Percentiles rank a stretch among this genome's conserved stretches.
These are phyloP conservation scores for Tethea ocularis DNA, from an alignment of 2,888 invertebrate genomes.

Conservation along the genomic window DNA sequence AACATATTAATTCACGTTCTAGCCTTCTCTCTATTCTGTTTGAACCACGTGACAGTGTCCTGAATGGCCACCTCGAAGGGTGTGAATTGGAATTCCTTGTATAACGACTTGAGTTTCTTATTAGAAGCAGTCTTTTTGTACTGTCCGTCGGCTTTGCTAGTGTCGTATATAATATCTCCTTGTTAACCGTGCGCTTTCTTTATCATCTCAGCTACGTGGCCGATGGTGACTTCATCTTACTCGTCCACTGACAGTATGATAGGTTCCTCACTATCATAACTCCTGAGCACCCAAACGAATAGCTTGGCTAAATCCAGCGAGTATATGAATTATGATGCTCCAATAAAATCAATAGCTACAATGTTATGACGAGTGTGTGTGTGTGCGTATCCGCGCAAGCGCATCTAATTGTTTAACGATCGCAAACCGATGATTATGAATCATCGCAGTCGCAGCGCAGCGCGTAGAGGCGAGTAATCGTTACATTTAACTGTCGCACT, in stretches of 20 bases:
- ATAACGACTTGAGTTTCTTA: slow-evolving; percentile 91
- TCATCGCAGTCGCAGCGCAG: not conserved
- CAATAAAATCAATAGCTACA: not conserved
- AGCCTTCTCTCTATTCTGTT: slow-evolving; percentile 89
- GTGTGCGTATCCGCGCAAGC: not conserved
- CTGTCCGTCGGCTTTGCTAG: slow-evolving; percentile 96
- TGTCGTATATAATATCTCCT: slow-evolving; percentile 91
- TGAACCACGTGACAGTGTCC: slow-evolving; percentile 96
- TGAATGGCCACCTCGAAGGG: slow-evolving; percentile 92
- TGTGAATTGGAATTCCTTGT: slow-evolving; percentile 94
- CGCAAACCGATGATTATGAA: not conserved
- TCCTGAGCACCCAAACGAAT: no score
- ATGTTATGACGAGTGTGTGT: not conserved
- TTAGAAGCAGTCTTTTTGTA: slow-evolving; percentile 99
- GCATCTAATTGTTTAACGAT: slow-evolving; percentile 8
- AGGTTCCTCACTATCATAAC: no score
- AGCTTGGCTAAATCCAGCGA: not conserved
- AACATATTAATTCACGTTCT: slow-evolving; percentile 78
- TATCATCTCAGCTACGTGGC: slow-evolving; percentile 93
- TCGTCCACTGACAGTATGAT: slow-evolving; percentile 98
- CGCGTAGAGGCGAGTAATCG: slow-evolving; percentile 1
- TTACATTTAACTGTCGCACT: slow-evolving; percentile 1
- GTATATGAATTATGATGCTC: not conserved
- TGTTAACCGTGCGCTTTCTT: slow-evolving; percentile 91
- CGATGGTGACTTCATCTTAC: slow-evolving; percentile 94